Conservation (phyloP, 2,888 invertebrate genomes). For the Sarcophaga caerulescens region DNA sequence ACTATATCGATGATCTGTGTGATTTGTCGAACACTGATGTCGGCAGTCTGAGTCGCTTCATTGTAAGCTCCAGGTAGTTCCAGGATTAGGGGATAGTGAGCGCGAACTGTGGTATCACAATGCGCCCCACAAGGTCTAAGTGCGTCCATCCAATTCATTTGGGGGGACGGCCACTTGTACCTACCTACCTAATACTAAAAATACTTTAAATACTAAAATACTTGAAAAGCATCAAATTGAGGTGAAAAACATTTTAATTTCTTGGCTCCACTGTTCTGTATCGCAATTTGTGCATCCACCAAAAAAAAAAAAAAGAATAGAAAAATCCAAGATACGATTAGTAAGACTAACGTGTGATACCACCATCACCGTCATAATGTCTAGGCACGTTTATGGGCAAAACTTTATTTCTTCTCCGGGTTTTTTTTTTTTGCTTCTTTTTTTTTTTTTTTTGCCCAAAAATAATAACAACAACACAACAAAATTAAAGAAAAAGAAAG, state of each 20-base stretch:
- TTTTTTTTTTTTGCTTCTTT: not conserved
- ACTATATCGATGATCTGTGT: too few species aligned
- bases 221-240: not conserved
- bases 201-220: not conserved
- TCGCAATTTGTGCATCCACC: slow-evolving; percentile 55
- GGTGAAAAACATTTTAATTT: not conserved
- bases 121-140: too few species aligned
- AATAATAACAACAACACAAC: not conserved
- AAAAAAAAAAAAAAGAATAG: slow-evolving; percentile 17
- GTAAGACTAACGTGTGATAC: slow-evolving; percentile 58
- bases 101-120: too few species aligned
- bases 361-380: slow-evolving; percentile 61
- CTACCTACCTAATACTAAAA: too few species aligned
- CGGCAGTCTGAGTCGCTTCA: too few species aligned
- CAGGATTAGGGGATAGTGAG: too few species aligned
- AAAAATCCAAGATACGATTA: slow-evolving; percentile 50
- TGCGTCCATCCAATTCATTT: too few species aligned
- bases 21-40: too few species aligned
- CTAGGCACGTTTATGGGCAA: slow-evolving; percentile 66
- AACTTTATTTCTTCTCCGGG: slow-evolving; percentile 59
- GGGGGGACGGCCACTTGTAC: too few species aligned
- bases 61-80: too few species aligned
- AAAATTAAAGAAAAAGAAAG: not conserved
- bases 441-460: not conserved
- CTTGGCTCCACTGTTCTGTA: slow-evolving; percentile 31